Percentiles rank a stretch among this genome's conserved stretches.
Evolutionary conservation across 2,888 invertebrate genomes (phyloP).

Genomic region (Chloroclystis v-ata): DNA sequence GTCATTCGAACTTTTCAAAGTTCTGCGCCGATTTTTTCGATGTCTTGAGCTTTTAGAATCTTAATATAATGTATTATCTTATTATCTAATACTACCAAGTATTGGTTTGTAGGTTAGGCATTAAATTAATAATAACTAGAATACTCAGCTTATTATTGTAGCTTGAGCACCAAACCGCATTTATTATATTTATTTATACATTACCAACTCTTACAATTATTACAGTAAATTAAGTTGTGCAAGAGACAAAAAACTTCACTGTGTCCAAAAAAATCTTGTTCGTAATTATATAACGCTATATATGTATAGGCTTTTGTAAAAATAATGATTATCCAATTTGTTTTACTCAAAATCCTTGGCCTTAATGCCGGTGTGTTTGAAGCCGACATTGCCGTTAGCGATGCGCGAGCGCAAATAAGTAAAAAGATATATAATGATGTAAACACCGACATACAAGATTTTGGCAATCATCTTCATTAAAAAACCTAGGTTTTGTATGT

Average conservation of each 20-base stretch:
- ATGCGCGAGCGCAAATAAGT: slow-evolving; percentile 49
- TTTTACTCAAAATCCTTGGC: slow-evolving; percentile 57
- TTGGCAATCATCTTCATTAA: slow-evolving; percentile 37
- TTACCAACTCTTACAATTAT: no score
- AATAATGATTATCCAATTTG: slow-evolving; percentile 65
- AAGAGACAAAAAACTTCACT: slow-evolving; percentile 38
- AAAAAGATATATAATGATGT: slow-evolving; percentile 54
- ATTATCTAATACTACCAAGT: no score
- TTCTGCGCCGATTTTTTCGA: no score
- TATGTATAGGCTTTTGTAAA: slow-evolving; percentile 62
- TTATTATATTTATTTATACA: no score
- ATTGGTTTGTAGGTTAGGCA: no score
- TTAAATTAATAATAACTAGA: no score
- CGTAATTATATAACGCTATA: slow-evolving; percentile 60
- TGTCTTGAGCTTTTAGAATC: no score
- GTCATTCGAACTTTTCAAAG: no score
- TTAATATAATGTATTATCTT: no score
- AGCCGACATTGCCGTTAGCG: slow-evolving; percentile 56
- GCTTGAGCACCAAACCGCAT: no score
- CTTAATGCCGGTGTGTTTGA: slow-evolving; percentile 65
- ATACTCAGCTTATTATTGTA: no score
- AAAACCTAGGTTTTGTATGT: slow-evolving; percentile 10
- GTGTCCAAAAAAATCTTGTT: slow-evolving; percentile 44
- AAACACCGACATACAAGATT: slow-evolving; percentile 39
- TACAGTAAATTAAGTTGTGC: slow-evolving; percentile 35